Conservation (phyloP, 30 jellyfish, hydroid and myxozoan genomes). For the Cassiopea andromeda region DNA sequence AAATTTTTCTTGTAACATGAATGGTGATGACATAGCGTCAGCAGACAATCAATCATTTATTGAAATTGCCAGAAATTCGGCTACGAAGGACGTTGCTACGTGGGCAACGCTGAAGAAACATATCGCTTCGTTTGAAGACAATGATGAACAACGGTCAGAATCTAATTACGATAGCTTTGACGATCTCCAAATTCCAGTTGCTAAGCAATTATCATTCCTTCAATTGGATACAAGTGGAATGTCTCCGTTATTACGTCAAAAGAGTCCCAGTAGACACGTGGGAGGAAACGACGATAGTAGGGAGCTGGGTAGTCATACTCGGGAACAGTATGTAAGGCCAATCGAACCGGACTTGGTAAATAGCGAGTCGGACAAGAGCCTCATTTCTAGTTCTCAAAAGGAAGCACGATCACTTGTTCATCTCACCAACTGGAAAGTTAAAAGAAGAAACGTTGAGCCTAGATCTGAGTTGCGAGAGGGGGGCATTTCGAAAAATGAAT, state of each 20-base stretch:
- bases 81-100: slow-evolving; percentile 34
- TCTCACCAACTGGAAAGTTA: not conserved
- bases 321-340: not conserved
- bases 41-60: slow-evolving; percentile 10
- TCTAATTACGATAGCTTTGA: slow-evolving; percentile 22
- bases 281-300: not conserved
- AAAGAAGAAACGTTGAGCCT: not conserved
- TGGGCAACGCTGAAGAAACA: slow-evolving; percentile 49
- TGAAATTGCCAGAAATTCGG: slow-evolving; percentile 53
- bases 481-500: not conserved
- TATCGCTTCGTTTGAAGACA: not conserved
- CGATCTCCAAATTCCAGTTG: slow-evolving; percentile 47
- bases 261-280: not conserved
- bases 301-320: not conserved
- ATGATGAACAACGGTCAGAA: not conserved
- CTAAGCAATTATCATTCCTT: slow-evolving; percentile 57
- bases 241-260: slow-evolving; percentile 1
- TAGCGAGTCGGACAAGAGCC: not conserved
- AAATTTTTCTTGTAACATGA: not conserved
- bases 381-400: not conserved
- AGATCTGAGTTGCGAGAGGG: not conserved
- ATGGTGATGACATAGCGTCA: not conserved
- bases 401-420: not conserved
- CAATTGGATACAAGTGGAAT: slow-evolving; percentile 61
- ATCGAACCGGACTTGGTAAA: not conserved